These are phyloP conservation scores for Carettochelys insculpta DNA, from an alignment of 2,113 vertebrate genomes.

Conservation along the genomic window DNA sequence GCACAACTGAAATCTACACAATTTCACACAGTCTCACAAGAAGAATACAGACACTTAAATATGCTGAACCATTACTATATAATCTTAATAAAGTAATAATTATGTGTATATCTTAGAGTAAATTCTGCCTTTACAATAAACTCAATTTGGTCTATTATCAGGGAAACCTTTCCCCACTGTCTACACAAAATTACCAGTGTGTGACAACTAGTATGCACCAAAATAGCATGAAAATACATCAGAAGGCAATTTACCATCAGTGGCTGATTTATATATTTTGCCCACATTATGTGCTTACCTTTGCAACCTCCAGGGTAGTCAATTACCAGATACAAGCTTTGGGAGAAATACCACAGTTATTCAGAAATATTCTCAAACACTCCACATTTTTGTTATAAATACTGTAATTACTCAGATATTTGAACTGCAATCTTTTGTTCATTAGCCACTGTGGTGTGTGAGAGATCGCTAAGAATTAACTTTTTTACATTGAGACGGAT, in stretches of 20 bases:
- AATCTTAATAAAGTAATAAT: not conserved
- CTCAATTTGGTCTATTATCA: not conserved
- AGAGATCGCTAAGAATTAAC: too few relatives aligned
- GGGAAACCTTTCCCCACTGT: not conserved
- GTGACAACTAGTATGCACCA: not conserved
- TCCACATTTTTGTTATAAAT: slow-evolving; percentile 48
- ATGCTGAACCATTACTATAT: not conserved
- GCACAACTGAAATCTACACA: not conserved
- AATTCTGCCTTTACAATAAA: not conserved
- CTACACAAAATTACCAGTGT: not conserved
- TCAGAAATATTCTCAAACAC: slow-evolving; percentile 54
- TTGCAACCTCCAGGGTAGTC: slow-evolving; percentile 55
- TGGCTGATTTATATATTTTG: not conserved
- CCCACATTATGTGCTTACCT: slow-evolving; percentile 10
- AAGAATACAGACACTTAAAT: not conserved
- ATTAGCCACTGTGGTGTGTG: too few relatives aligned
- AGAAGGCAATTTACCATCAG: not conserved
- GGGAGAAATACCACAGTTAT: slow-evolving; percentile 48
- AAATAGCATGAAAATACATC: not conserved
- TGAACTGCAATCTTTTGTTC: slow-evolving; percentile 60
- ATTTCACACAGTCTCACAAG: not conserved
- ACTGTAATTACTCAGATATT: slow-evolving; percentile 64
- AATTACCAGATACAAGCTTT: slow-evolving; percentile 43
- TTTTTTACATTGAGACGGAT: not conserved
- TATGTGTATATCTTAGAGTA: not conserved